phyloP scores from a whole-genome alignment of 2,888 invertebrate genomes.

The Cataglyphis albicans region DNA sequence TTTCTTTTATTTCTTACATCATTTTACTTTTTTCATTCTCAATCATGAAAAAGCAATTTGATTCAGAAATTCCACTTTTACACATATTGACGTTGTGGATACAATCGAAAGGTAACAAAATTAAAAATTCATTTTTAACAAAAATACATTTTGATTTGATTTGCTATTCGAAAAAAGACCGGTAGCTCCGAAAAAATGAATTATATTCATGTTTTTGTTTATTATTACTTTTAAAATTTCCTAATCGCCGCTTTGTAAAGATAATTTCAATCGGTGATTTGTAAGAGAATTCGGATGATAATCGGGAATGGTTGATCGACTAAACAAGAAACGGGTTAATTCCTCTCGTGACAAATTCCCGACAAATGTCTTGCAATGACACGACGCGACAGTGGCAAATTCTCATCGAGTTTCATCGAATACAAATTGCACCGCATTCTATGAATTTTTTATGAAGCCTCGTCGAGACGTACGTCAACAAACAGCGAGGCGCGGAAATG shows the following conservation, averaged over 20 bases:
- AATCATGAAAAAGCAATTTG: constrained; percentile 5
- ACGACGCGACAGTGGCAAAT: constrained; percentile 22
- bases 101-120: neutral
- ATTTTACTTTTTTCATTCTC: constrained; percentile 18
- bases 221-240: neutral
- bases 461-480: constrained; percentile 46
- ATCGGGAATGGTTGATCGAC: neutral
- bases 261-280: constrained; percentile 23
- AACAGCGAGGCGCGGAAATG: constrained; percentile 38
- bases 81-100: neutral
- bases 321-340: constrained; percentile 54
- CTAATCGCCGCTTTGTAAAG: neutral
- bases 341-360: constrained; percentile 53
- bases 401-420: constrained; percentile 41
- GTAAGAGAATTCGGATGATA: constrained; percentile 48
- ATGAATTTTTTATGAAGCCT: constrained; percentile 57
- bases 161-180: neutral
- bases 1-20: neutral
- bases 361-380: constrained; percentile 14
- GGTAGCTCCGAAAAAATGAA: neutral
- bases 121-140: neutral
- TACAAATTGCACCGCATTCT: constrained; percentile 33
- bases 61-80: neutral
- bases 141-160: neutral
- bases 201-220: neutral